Percentiles rank a stretch among this genome's conserved stretches.
Conservation (phyloP, 2,113 vertebrate species). For the Stigmatopora argus region DNA sequence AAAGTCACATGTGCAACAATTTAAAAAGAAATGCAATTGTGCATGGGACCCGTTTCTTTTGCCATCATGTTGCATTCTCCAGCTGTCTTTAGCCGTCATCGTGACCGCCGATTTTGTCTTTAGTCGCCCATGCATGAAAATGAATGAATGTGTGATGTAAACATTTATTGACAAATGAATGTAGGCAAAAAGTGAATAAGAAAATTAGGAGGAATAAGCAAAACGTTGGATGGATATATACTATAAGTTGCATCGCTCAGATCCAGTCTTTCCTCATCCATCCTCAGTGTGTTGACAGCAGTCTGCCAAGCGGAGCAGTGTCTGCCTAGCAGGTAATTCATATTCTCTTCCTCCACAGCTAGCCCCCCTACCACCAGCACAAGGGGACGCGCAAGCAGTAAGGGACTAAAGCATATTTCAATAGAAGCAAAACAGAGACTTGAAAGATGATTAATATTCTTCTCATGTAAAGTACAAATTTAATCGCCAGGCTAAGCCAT, state of each 20-base stretch:
- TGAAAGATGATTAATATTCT: conserved; percentile 1
- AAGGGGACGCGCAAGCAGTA: conserved; percentile 24
- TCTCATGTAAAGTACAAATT: neutral
- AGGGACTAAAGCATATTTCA: conserved; percentile 4
- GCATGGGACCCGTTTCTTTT: too few species aligned
- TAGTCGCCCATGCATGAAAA: too few species aligned
- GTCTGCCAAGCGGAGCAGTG: conserved; percentile 68
- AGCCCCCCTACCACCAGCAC: conserved; percentile 31
- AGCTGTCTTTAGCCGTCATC: too few species aligned
- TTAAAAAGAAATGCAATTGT: conserved; percentile 9
- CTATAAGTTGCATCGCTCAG: conserved; percentile 67
- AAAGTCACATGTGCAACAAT: too few species aligned
- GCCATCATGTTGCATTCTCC: too few species aligned
- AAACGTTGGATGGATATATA: conserved; percentile 38
- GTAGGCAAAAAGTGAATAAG: conserved; percentile 10
- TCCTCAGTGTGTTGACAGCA: conserved; percentile 66
- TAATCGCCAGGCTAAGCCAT: neutral
- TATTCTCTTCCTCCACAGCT: conserved; percentile 65
- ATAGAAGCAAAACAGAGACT: neutral
- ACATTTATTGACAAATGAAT: neutral
- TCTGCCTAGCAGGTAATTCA: conserved; percentile 70
- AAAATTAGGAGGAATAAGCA: conserved; percentile 18
- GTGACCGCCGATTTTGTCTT: too few species aligned
- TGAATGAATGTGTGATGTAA: neutral
- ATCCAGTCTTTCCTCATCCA: conserved; percentile 66